Evolutionary conservation across 2,888 invertebrate genomes (phyloP).

Genomic region (Pemphredon lugubris): DNA sequence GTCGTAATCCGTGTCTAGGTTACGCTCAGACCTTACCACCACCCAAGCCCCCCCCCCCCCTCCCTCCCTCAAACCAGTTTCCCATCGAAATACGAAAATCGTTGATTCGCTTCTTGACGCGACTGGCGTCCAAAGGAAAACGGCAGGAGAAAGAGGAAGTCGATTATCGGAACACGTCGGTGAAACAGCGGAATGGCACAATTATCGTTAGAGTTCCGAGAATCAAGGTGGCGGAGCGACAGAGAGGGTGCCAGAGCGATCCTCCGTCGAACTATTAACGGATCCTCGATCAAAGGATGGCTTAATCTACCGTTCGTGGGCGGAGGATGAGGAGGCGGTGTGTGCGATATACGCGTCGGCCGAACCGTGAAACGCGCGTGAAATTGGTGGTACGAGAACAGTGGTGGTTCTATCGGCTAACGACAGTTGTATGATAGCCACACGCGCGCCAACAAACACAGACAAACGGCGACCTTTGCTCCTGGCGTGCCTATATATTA

Average conservation of each 20-base stretch:
- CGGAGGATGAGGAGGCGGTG: conserved; percentile 29
- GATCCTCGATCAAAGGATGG: conserved; percentile 61
- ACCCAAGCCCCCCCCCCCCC: too few relatives aligned
- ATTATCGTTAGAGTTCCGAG: conserved; percentile 34
- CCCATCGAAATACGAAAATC: too few relatives aligned
- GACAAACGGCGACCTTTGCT: background rate
- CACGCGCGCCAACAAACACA: conserved; percentile 26
- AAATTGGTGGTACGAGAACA: conserved; percentile 52
- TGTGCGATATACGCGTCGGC: conserved; percentile 44
- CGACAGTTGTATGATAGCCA: conserved; percentile 31
- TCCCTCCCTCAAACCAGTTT: too few relatives aligned
- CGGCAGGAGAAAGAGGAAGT: background rate
- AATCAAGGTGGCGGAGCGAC: background rate
- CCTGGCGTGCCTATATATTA: conserved; percentile 1
- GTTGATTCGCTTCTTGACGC: background rate
- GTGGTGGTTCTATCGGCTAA: conserved; percentile 29
- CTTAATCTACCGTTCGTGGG: conserved; percentile 45
- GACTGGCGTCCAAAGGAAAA: background rate
- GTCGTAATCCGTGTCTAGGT: too few relatives aligned
- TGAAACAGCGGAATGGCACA: conserved; percentile 8
- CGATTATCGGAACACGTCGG: background rate
- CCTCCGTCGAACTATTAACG: conserved; percentile 58
- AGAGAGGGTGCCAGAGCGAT: conserved; percentile 31
- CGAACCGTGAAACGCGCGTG: conserved; percentile 54
- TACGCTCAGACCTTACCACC: too few relatives aligned